Base-by-base conservation (phyloP, 2,113 vertebrate species). In the Callospermophilus lateralis region DNA sequence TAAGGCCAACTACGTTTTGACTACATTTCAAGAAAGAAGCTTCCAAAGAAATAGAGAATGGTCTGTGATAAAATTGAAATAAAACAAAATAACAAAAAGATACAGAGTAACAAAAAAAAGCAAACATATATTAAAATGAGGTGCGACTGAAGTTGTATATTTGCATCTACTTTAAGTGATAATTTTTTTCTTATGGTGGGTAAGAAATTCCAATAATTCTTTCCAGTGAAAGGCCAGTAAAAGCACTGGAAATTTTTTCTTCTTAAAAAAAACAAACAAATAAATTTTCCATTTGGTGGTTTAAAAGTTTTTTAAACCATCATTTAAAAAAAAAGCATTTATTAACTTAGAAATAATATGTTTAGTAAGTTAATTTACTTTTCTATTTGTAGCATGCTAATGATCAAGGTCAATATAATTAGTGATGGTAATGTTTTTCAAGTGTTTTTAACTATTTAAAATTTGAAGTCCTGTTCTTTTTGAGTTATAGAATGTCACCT, bases 261-360 rank as follows among this genome's bases (percentile, higher is more conserved):
- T 10, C 13, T 24, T n/a, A n/a, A 48, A 83, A 83, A 79, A 45
- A 67, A 34, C 15, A 65, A 65, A 65, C 26, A 63, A 63, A 22
- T 13, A 65, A n/a, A 30, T 93, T 94, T 94, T 16, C 22, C 53
- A 2, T 45, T 74, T 84, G 17, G 10, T 84, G 48, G 8, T 53
- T 94, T 84, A 48, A 92, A 34, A 42, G 32, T 15, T 34, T 19
- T 34, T 37, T 89, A 26, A 76, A 76, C 15, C 20, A 58, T 39
- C 28, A 51, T 28, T 45, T 5, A 58, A 67, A 51, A 79, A 93
- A 86, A 6, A 6, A 45, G 11, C 39, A 8, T 53, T 24, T 79
- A 79, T 61, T 84, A 84, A 26, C 24, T 63, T 32, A 92, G 45
- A 96, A 97, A 74, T 72, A 58, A 32, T 22, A 89, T 26, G 42